Conservation (phyloP, 2,888 invertebrate genomes). For the Lasioglossum leucozonium region DNA sequence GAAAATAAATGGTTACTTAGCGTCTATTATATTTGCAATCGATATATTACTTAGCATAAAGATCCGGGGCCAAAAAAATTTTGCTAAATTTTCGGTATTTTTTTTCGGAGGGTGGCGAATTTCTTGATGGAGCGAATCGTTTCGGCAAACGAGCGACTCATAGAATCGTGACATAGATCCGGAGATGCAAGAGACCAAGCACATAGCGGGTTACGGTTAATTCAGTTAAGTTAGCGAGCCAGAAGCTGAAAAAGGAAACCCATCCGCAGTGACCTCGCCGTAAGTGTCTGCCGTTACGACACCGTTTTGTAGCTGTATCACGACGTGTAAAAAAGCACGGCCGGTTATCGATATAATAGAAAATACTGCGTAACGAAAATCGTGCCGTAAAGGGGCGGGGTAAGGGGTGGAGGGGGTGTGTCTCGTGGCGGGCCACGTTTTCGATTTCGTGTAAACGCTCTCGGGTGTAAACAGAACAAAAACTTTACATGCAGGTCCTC, state of each 20-base stretch:
- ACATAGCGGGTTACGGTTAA: slow-evolving; percentile 68
- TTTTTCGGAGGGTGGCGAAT: too few relatives aligned
- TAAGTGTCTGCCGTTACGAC: slow-evolving; percentile 46
- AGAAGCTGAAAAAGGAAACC: slow-evolving; percentile 71
- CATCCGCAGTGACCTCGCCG: slow-evolving; percentile 66
- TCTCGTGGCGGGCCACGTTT: not conserved
- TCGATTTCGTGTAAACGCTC: not conserved
- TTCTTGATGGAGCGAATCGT: not conserved
- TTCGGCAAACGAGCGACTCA: not conserved
- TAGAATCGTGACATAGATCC: slow-evolving; percentile 30
- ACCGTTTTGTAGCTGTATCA: slow-evolving; percentile 36
- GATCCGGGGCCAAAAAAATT: not conserved
- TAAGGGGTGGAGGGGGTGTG: not conserved
- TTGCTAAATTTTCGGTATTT: not conserved
- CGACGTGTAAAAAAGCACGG: slow-evolving; percentile 17
- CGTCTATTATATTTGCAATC: not conserved
- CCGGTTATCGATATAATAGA: not conserved
- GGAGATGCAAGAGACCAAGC: slow-evolving; percentile 60
- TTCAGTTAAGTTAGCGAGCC: slow-evolving; percentile 64
- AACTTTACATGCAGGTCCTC: slow-evolving; percentile 94
- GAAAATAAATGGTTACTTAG: too few relatives aligned
- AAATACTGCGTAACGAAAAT: not conserved
- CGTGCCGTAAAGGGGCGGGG: not conserved
- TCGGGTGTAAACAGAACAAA: slow-evolving; percentile 67
- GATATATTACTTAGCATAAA: not conserved